Conservation (phyloP, 2,113 vertebrate species). For the Platysteira castanea region DNA sequence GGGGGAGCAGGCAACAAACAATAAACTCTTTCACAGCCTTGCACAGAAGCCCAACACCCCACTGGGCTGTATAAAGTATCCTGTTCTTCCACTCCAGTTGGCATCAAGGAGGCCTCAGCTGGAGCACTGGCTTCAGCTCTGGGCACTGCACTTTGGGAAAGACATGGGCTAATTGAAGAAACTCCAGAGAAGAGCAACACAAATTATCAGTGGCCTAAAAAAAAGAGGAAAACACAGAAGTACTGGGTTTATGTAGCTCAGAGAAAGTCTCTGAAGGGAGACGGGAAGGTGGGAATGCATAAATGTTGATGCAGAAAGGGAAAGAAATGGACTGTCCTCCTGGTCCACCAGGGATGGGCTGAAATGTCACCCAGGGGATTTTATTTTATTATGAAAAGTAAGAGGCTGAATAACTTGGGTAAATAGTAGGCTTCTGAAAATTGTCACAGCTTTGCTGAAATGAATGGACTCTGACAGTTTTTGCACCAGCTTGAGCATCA, state of each 20-base stretch:
- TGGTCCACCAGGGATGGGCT: neutral
- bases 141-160: slow-evolving; percentile 49
- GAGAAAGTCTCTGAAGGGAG: neutral
- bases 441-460: slow-evolving; percentile 7
- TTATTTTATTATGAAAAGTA: neutral
- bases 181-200: neutral
- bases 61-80: neutral
- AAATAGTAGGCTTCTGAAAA: neutral
- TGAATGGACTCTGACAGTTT: slow-evolving; percentile 38
- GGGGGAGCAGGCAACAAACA: neutral
- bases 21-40: neutral
- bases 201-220: slow-evolving; percentile 55
- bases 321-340: neutral
- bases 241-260: neutral
- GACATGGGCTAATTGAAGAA: slow-evolving; percentile 50
- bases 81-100: slow-evolving; percentile 54
- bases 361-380: neutral
- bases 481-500: slow-evolving; percentile 25
- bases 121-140: slow-evolving; percentile 47
- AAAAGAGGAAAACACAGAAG: neutral
- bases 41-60: neutral
- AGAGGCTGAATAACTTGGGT: neutral
- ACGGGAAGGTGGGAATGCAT: neutral
- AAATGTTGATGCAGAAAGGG: neutral
- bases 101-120: slow-evolving; percentile 58